phyloP scores from a whole-genome alignment of 2,888 invertebrate genomes.

The Aplocera efformata region DNA sequence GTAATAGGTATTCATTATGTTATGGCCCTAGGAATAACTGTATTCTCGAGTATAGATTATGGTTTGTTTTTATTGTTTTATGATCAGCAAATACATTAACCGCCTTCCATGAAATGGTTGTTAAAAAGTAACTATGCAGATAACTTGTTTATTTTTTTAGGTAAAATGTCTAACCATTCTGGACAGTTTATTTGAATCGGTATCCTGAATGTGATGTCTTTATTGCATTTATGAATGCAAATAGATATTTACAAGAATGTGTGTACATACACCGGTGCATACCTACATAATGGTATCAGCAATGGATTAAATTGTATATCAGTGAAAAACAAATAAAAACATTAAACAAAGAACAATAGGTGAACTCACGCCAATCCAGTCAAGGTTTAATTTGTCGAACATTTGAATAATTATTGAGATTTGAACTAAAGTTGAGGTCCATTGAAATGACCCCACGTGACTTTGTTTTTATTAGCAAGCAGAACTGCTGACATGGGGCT shows the following conservation, averaged over 20 bases:
- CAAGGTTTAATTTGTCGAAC: constrained; percentile 9
- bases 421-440: no score
- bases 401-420: no score
- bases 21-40: constrained; percentile 1
- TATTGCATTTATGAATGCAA: neutral
- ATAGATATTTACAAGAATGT: neutral
- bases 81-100: constrained; percentile 8
- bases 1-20: no score
- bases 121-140: constrained; percentile 9
- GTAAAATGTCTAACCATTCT: neutral
- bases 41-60: neutral
- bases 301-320: constrained; percentile 13
- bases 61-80: constrained; percentile 8
- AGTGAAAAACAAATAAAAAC: constrained; percentile 5
- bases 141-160: neutral
- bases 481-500: constrained; percentile 30
- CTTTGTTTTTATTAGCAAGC: constrained; percentile 26
- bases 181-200: constrained; percentile 19
- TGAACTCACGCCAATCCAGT: constrained; percentile 11
- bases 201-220: constrained; percentile 14
- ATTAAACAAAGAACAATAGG: constrained; percentile 12
- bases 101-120: constrained; percentile 6
- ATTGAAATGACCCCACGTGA: constrained; percentile 12
- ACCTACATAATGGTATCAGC: constrained; percentile 8
- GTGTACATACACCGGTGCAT: constrained; percentile 4